Evolutionary conservation across 2,797 vertebrate genomes (phyloP).

Genomic region (Paedocypris micromegethes): DNA sequence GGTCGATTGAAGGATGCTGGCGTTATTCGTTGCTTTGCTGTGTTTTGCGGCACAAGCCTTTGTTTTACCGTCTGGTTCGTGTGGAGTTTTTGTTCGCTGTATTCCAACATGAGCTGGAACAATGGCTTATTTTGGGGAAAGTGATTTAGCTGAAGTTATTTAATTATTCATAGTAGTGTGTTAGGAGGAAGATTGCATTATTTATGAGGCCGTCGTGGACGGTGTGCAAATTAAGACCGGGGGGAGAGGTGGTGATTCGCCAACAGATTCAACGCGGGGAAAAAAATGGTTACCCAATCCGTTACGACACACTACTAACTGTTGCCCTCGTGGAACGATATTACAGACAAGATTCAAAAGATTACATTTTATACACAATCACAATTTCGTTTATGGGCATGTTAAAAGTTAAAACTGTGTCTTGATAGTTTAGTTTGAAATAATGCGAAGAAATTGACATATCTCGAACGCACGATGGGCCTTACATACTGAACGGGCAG

Average conservation of each 20-base stretch:
- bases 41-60: background rate
- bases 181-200: conserved; percentile 57
- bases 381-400: too few species aligned
- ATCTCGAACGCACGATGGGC: too few species aligned
- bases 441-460: too few species aligned
- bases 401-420: too few species aligned
- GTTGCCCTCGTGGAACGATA: too few species aligned
- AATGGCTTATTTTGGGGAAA: conserved; percentile 17
- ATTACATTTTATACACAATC: too few species aligned
- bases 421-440: too few species aligned
- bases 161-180: conserved; percentile 62
- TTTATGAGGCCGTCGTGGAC: conserved; percentile 57
- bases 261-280: conserved; percentile 11
- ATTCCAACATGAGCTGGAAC: conserved; percentile 24
- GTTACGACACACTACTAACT: background rate
- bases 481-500: too few species aligned
- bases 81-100: conserved; percentile 2
- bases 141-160: conserved; percentile 37
- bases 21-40: conserved; percentile 3
- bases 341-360: too few species aligned
- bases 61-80: background rate
- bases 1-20: conserved; percentile 34
- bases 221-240: conserved; percentile 56
- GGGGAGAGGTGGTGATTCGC: conserved; percentile 32
- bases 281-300: background rate